Base-by-base conservation (phyloP, 2,888 invertebrate genomes). In the Villa cingulata region DNA sequence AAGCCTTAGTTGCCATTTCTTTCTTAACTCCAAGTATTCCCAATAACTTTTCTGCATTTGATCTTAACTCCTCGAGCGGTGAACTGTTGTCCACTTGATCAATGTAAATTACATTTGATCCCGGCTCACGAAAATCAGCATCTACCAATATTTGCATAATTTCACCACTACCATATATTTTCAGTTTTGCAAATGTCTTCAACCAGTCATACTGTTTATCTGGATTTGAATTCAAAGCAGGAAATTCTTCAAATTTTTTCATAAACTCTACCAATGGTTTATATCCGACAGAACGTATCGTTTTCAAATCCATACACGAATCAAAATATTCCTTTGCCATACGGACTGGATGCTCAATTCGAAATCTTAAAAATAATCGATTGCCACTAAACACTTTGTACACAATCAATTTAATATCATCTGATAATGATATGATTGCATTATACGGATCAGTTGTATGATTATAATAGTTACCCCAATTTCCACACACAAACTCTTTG, bases 271-370 rank as follows among this genome's bases (percentile, higher is more conserved):
- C 12, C 15, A 46, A 18, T 9, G 46, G 46, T 23, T 36, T 16
- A 17, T 41, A 15, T 9, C 23, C 36, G 10, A 17, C 5, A 6
- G 41, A 20, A 15, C 41, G 32, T 9, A 46, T 32, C n/a, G 14
- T 7, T 16, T 41, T 17, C 2, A 46, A 16, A 36, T 46, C 19
- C 46, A 46, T 46, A 20, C 46, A 46, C 4, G 46, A 36, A 16
- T 46, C 36, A 32, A 41, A 46, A 18, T 46, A 46, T 12, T 17
- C 2, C 14, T 41, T 41, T 15, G 41, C 16, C 18, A 36, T 19
- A 4, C 15, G 15, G 7, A 41, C 17, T 34, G 41, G n/a, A 34
- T 41, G 23, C 2, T 20, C 19, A 15, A 23, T 2, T 23, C 12
- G 18, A 20, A 32, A 46, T 15, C 18, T 34, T 6, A 12, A 17